A percentile compares a stretch with the other conserved stretches of the same genome.
These are phyloP conservation scores for Chloropsis hardwickii DNA, from an alignment of 2,113 vertebrate genomes.

Conservation along the genomic window DNA sequence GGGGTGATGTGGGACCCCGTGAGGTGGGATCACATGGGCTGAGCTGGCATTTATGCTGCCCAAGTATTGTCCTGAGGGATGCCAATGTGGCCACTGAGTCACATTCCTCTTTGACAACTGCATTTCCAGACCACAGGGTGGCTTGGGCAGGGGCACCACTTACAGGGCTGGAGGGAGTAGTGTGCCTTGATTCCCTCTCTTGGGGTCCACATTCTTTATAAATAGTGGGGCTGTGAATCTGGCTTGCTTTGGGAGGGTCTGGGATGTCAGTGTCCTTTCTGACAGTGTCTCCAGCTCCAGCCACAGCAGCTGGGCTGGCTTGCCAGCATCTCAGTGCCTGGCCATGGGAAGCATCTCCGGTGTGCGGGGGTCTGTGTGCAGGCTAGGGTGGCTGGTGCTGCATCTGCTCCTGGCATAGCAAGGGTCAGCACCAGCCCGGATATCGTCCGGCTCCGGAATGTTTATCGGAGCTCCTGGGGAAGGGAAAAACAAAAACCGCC, in stretches of 20 bases:
- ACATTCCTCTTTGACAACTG: background rate
- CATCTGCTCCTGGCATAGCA: background rate
- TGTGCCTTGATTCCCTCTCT: background rate
- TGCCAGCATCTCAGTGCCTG: background rate
- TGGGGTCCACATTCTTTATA: background rate
- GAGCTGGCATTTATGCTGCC: background rate
- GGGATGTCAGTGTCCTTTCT: background rate
- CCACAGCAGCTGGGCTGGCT: background rate
- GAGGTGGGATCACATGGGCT: background rate
- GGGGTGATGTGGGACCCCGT: background rate
- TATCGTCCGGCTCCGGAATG: background rate
- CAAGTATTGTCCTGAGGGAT: fast-evolving
- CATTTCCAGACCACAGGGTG: background rate
- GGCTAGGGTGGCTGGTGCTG: background rate
- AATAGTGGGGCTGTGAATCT: background rate
- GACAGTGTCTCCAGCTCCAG: background rate
- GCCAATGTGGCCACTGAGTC: background rate
- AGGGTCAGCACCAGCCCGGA: constrained; percentile 53
- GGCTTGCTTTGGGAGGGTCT: background rate
- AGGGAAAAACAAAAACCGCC: constrained; percentile 55
- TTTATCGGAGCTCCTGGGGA: constrained; percentile 58
- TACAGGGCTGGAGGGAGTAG: background rate
- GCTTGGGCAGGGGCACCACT: background rate
- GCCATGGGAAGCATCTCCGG: background rate
- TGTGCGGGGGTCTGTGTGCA: fast-evolving